Base-by-base conservation (phyloP, 2,888 invertebrate genomes). In the Isoperla grammatica region DNA sequence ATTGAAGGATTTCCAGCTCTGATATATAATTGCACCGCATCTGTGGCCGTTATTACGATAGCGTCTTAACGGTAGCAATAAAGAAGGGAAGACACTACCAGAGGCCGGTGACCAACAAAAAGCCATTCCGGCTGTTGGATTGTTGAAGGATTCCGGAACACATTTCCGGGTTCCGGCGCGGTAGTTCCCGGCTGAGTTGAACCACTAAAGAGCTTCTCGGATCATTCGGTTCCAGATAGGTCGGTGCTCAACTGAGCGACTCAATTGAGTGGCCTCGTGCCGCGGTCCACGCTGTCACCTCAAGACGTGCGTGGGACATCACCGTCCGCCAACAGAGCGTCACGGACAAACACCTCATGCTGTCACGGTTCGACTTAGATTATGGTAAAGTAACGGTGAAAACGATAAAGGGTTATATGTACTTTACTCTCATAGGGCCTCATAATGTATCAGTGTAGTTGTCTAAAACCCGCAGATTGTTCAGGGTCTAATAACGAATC, bases 111-210 rank as follows among this genome's bases (percentile, higher is more conserved):
- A 58, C 63, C 61, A 57, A 62, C 62, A 62, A 53, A 62, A 59
- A 62, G 53, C 62, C 57, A 60, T 61, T 59, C 59, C 58, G 58
- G 50, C 53, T 54, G 53, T 17, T 17, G 59, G 61, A 61, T 61
- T 57, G 59, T 61, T 57, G 59, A 59, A 54, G 59, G 63, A 70
- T 74, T 75, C 75, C 75, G 75, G 72, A 71, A 70, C 75, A 75
- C 75, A 75, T 75, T 75, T 75, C 75, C 75, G 71, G 71, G 71
- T 75, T 75, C 75, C 75, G 75, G 68, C 68, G 53, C 39, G 56
- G 59, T 57, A 39, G 58, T 45, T 62, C 35, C 59, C 60, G 15
- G 29, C 39, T 37, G 53, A 39, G 70, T 60, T 62, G 48, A 57
- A 62, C 60, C 62, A 60, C 57, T 57, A 63, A 56, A 61, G 57